Conservation (phyloP, 2,113 vertebrate species). For the Symphodus melops region DNA sequence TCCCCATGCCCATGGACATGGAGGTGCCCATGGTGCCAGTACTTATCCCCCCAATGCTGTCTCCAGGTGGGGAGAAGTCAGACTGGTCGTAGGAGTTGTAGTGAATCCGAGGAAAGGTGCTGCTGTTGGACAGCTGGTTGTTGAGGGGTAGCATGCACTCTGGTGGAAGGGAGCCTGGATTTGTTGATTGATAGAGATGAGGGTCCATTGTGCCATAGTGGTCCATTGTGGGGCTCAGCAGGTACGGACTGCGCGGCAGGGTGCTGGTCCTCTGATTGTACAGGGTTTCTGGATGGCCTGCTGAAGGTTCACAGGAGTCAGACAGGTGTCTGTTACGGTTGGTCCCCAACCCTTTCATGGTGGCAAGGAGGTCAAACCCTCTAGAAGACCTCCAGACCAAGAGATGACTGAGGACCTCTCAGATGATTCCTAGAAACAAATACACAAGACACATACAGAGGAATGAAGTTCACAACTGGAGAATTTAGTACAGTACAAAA, state of each 20-base stretch:
- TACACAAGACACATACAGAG: slow-evolving; percentile 31
- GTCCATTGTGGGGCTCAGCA: slow-evolving; percentile 91
- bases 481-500: slow-evolving; percentile 14
- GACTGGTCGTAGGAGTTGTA: slow-evolving; percentile 96
- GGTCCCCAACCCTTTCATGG: slow-evolving; percentile 97
- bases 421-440: slow-evolving; percentile 68
- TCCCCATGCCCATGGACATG: slow-evolving; percentile 80
- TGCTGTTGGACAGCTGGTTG: slow-evolving; percentile 96
- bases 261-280: slow-evolving; percentile 87
- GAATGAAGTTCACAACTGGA: slow-evolving; percentile 10
- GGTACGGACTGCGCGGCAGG: slow-evolving; percentile 89
- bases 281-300: slow-evolving; percentile 84
- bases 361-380: slow-evolving; percentile 76
- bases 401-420: slow-evolving; percentile 51
- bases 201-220: slow-evolving; percentile 91
- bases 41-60: slow-evolving; percentile 83
- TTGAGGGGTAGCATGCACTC: slow-evolving; percentile 94
- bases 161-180: slow-evolving; percentile 84
- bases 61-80: slow-evolving; percentile 88
- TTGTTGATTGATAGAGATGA: slow-evolving; percentile 80
- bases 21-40: slow-evolving; percentile 84
- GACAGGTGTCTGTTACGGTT: slow-evolving; percentile 93
- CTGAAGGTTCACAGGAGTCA: slow-evolving; percentile 89
- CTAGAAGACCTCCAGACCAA: slow-evolving; percentile 78
- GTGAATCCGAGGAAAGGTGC: slow-evolving; percentile 97